Conservation (phyloP, 2,113 vertebrate genomes). For the Hypomesus transpacificus region DNA sequence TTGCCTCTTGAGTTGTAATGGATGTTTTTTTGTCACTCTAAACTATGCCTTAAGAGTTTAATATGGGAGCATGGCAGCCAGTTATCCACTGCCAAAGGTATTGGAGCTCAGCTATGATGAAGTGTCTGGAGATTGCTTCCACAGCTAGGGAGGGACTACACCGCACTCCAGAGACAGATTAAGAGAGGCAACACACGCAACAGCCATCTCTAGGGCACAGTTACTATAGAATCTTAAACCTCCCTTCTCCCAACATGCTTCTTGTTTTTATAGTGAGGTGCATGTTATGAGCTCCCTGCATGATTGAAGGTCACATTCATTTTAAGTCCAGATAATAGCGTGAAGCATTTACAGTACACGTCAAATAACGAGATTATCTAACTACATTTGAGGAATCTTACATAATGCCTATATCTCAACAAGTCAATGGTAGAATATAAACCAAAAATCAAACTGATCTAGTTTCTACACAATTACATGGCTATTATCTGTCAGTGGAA, state of each 20-base stretch:
- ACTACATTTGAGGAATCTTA: no score
- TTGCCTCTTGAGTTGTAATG: no score
- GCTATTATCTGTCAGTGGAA: no score
- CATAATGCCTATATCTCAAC: no score
- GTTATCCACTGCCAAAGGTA: not conserved
- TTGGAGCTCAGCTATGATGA: not conserved
- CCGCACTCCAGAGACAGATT: constrained; percentile 56
- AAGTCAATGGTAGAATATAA: no score
- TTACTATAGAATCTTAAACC: constrained; percentile 74
- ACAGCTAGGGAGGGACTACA: constrained; percentile 20
- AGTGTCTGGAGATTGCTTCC: not conserved
- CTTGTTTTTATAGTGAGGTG: constrained; percentile 59
- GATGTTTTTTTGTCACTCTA: no score
- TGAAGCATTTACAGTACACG: not conserved
- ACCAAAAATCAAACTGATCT: no score
- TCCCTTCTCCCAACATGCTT: constrained; percentile 59
- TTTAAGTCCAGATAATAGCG: not conserved
- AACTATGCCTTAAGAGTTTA: not conserved
- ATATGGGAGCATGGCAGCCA: not conserved
- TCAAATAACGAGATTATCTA: no score
- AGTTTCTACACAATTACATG: no score
- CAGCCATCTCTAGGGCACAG: constrained; percentile 62
- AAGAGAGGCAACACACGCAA: constrained; percentile 61
- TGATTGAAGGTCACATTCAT: not conserved
- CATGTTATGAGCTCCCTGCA: not conserved